These are phyloP conservation scores for Pogoniulus pusillus DNA, from an alignment of 2,797 vertebrate species.

Conservation along the genomic window DNA sequence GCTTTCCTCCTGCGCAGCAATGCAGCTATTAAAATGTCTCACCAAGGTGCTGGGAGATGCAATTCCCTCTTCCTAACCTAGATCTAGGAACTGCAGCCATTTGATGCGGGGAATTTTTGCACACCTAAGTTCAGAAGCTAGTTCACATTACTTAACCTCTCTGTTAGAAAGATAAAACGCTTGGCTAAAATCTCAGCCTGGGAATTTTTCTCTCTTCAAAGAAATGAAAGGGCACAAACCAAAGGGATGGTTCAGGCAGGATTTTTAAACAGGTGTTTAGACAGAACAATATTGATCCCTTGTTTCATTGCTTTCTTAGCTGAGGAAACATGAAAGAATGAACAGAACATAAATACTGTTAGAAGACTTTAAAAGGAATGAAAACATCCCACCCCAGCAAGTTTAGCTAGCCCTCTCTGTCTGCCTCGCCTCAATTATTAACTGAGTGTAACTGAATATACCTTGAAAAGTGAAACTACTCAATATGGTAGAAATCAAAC, in stretches of 20 bases:
- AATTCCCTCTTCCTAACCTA: not conserved
- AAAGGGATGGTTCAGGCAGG: not conserved
- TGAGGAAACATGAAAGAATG: not conserved
- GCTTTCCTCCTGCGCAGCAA: not conserved
- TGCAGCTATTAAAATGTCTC: not conserved
- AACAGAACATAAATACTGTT: not conserved
- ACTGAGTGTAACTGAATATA: not conserved
- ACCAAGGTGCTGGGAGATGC: not conserved
- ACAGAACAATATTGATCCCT: not conserved
- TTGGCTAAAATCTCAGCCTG: not conserved
- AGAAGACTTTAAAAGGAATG: not conserved
- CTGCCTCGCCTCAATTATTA: not conserved
- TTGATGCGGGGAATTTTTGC: not conserved
- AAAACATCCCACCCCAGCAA: not conserved
- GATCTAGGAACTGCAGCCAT: not conserved
- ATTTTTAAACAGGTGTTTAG: not conserved
- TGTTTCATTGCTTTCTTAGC: rapidly evolving
- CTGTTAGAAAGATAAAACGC: not conserved
- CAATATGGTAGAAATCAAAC: not conserved
- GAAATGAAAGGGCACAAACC: not conserved
- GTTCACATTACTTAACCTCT: not conserved
- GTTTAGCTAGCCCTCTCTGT: not conserved
- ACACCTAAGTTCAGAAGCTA: not conserved
- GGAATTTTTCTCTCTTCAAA: not conserved
- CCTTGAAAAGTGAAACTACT: not conserved